Evolutionary conservation across 2,888 invertebrate species (phyloP).

Genomic region (Troilus luridus): DNA sequence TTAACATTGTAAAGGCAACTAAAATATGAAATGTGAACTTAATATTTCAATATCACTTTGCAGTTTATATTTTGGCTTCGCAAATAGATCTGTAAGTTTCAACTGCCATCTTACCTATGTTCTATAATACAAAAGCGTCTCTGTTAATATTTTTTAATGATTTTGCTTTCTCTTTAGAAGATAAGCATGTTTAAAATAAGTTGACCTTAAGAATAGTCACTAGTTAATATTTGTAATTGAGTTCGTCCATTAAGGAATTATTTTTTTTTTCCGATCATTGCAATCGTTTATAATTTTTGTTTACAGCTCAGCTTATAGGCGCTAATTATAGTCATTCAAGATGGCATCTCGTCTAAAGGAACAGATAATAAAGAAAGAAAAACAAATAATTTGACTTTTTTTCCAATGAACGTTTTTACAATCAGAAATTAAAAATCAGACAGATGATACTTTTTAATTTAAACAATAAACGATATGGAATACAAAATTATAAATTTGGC

Average conservation of each 20-base stretch:
- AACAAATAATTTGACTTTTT: no score
- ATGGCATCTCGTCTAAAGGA: no score
- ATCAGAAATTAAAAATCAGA: no score
- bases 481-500: no score
- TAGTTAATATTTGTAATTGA: background rate
- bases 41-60: background rate
- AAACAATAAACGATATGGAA: no score
- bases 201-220: background rate
- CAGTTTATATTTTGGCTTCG: background rate
- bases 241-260: background rate
- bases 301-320: background rate
- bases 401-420: no score
- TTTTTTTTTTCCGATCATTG: background rate
- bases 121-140: background rate
- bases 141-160: no score
- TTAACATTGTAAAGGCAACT: background rate
- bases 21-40: background rate
- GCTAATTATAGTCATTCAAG: no score
- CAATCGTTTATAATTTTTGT: background rate
- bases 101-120: background rate
- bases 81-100: background rate
- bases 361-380: no score
- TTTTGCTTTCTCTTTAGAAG: background rate
- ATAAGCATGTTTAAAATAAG: background rate
- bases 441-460: no score